These are phyloP conservation scores for Chymomyza fuscimana DNA, from an alignment of 2,888 invertebrate genomes.

Conservation along the genomic window DNA sequence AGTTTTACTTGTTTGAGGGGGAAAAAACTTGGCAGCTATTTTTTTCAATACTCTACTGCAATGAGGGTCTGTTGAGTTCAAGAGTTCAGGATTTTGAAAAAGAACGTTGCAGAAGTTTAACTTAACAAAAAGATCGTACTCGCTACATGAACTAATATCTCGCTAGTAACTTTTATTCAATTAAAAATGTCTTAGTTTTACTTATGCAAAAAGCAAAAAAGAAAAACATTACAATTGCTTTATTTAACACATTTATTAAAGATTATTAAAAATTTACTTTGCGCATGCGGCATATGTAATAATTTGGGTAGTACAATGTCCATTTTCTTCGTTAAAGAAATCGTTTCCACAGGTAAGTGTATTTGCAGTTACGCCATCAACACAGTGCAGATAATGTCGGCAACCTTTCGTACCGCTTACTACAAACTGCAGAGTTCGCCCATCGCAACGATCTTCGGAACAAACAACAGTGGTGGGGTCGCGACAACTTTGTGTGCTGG, in stretches of 20 bases:
- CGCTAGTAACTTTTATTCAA: no score
- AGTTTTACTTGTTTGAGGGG: no score
- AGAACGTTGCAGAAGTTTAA: no score
- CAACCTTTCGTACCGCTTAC: conserved; percentile 63
- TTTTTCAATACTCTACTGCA: no score
- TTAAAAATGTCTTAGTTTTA: no score
- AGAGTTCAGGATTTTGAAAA: no score
- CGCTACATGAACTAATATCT: no score
- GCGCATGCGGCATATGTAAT: background rate
- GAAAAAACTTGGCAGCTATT: no score
- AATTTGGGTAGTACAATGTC: conserved; percentile 51
- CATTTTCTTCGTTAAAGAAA: conserved; percentile 72
- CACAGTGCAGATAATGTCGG: conserved; percentile 65
- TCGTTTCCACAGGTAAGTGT: conserved; percentile 60
- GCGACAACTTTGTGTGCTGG: conserved; percentile 37
- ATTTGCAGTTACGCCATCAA: conserved; percentile 38
- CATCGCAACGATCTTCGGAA: conserved; percentile 72
- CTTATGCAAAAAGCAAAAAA: background rate
- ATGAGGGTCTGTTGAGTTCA: no score
- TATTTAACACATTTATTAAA: background rate
- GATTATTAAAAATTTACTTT: background rate
- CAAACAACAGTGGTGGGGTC: conserved; percentile 59
- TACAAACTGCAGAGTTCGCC: conserved; percentile 66
- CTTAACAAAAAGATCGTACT: no score
- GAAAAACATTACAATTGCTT: background rate